These are phyloP conservation scores for Halocaridina rubra DNA, from an alignment of 2,888 invertebrate species.

Conservation along the genomic window DNA sequence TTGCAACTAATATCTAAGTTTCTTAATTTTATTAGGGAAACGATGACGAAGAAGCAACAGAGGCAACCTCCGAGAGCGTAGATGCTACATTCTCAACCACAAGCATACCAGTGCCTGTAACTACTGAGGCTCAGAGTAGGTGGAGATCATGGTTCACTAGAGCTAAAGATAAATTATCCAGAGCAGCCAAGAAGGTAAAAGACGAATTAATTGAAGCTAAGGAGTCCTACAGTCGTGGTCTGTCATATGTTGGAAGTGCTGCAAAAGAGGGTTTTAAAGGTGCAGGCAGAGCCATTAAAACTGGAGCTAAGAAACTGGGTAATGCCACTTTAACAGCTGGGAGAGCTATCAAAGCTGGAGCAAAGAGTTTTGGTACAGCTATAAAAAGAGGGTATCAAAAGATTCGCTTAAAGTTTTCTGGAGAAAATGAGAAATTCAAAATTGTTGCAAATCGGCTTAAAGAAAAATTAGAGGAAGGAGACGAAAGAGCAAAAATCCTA, in stretches of 20 bases:
- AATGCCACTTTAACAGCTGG: background rate
- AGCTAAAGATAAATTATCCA: background rate
- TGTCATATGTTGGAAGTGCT: background rate
- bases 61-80: no score
- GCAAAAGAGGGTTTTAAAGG: background rate
- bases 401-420: conserved; percentile 21
- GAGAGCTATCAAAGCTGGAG: background rate
- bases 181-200: background rate
- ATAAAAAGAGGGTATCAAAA: conserved; percentile 35
- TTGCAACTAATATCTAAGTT: no score
- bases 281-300: background rate
- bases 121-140: background rate
- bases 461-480: conserved; percentile 46
- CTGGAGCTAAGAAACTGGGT: background rate
- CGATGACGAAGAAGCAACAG: no score
- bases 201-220: background rate
- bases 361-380: background rate
- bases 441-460: conserved; percentile 33
- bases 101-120: background rate
- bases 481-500: conserved; percentile 22
- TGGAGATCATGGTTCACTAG: conserved; percentile 13
- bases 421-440: conserved; percentile 24
- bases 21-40: no score
- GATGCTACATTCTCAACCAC: no score
- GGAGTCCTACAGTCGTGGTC: background rate